Conservation (phyloP, 2,888 invertebrate genomes). For the Argynnis bischoffii region DNA sequence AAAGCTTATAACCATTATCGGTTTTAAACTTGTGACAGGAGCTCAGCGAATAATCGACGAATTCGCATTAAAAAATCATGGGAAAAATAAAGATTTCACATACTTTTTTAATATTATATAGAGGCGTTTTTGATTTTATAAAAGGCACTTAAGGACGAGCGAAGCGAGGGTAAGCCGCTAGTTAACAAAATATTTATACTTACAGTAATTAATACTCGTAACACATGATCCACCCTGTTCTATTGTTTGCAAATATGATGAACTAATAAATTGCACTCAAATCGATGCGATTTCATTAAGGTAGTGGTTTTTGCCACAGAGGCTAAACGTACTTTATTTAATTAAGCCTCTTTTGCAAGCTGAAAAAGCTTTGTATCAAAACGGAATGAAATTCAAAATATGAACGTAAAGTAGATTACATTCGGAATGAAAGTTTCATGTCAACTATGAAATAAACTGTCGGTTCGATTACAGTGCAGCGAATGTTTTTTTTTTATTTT, state of each 20-base stretch:
- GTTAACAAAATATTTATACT: neutral
- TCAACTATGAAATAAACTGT: too few relatives aligned
- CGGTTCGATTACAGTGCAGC: too few relatives aligned
- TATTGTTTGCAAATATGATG: slow-evolving; percentile 11
- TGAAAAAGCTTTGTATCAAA: slow-evolving; percentile 5
- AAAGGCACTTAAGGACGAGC: too few relatives aligned
- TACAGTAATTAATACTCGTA: neutral
- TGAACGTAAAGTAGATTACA: slow-evolving; percentile 1
- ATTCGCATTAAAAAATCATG: too few relatives aligned
- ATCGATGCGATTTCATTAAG: slow-evolving; percentile 17
- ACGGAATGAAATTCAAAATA: slow-evolving; percentile 9
- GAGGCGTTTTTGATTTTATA: too few relatives aligned
- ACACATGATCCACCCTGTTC: neutral
- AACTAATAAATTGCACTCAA: slow-evolving; percentile 9
- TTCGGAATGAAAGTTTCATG: too few relatives aligned
- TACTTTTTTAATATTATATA: too few relatives aligned
- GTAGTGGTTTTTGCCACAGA: slow-evolving; percentile 13
- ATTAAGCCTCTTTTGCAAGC: slow-evolving; percentile 14
- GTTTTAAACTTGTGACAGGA: neutral
- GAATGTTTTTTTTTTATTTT: too few relatives aligned
- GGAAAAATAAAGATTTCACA: too few relatives aligned
- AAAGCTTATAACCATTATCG: neutral
- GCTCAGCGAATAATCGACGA: neutral
- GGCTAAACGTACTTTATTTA: slow-evolving; percentile 18
- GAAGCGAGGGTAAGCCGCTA: too few relatives aligned